Evolutionary conservation across 2,888 invertebrate species (phyloP), one percentile per base, ranked within the genome.

Genomic region (Hermaeophaga mercurialis): DNA sequence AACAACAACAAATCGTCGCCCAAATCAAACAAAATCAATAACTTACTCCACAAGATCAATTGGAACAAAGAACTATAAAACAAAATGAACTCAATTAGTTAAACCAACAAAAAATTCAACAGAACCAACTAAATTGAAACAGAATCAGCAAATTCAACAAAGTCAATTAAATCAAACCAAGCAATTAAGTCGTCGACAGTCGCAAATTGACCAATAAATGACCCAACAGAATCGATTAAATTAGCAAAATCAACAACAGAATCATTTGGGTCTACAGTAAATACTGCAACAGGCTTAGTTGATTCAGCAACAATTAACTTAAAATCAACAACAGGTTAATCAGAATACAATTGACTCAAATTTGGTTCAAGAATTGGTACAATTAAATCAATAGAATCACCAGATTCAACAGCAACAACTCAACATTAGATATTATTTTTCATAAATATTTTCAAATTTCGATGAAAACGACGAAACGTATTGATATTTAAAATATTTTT

Each of bases 131-230:
- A 17, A 44, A 14, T 39, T 62, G 36, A 65, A 58, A 38, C 63
- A 63, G 41, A 39, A 22, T 11, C 48, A 38, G 39, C 5, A 38
- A 7, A 28, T 11, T 12, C 50, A 62, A 34, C 49, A 56, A 28
- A 53, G 57, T 24, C 56, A 46, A 7, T 24, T 49, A 6, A 77
- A 79, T 38, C 75, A 80, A 41, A 79, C 80, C 22, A 73, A 74
- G 11, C 74, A 75, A 38, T 31, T 36, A 7, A 8, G 1, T 1
- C n/a, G n/a, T n/a, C 56, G 49, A 41, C 41, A 44, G 34, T 56
- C 59, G 41, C 62, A 57, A 33, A 12, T 58, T 22, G 45, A 12
- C 5, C 59, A 61, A 18, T 63, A 62, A 38, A 47, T 14, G 55
- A 58, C 36, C 17, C 63, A 33, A 61, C 55, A 56, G 64, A 64